Evolutionary conservation across 2,113 vertebrate species (phyloP).

Genomic region (Petrocephalus microphthalmus): DNA sequence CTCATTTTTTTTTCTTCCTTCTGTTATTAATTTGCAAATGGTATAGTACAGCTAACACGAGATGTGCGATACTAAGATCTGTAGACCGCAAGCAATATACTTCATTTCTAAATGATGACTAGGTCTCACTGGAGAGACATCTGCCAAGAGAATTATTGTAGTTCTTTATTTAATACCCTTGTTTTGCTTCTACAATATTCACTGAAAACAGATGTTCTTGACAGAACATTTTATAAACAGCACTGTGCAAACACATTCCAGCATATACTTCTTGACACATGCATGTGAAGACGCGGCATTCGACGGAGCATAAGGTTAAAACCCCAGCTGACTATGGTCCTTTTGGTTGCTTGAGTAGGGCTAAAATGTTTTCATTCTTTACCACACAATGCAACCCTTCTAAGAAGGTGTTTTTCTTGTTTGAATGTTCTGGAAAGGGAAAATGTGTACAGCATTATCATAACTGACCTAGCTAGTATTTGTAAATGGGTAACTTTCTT

Average conservation of each 20-base stretch:
- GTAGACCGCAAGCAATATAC: not conserved
- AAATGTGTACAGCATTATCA: not conserved
- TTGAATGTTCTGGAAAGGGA: not conserved
- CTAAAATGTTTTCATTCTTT: not conserved
- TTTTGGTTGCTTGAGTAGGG: not conserved
- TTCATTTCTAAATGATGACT: not conserved
- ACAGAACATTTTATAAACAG: not conserved
- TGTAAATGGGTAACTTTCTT: not conserved
- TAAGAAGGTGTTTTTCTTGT: not conserved
- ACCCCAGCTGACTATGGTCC: not conserved
- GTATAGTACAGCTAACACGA: not conserved
- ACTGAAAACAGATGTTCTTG: not conserved
- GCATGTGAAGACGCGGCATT: not conserved
- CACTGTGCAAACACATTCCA: not conserved
- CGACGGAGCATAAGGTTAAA: not conserved
- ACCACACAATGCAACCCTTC: not conserved
- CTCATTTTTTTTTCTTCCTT: not conserved
- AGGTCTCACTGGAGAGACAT: not conserved
- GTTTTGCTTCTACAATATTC: conserved; percentile 1
- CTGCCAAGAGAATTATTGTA: not conserved
- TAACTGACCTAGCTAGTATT: not conserved
- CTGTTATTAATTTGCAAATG: not conserved
- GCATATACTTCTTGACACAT: not conserved
- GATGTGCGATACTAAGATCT: not conserved
- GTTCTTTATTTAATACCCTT: not conserved